Evolutionary conservation across 2,113 vertebrate species (phyloP).

Genomic region (Neolamprologus falcicula): DNA sequence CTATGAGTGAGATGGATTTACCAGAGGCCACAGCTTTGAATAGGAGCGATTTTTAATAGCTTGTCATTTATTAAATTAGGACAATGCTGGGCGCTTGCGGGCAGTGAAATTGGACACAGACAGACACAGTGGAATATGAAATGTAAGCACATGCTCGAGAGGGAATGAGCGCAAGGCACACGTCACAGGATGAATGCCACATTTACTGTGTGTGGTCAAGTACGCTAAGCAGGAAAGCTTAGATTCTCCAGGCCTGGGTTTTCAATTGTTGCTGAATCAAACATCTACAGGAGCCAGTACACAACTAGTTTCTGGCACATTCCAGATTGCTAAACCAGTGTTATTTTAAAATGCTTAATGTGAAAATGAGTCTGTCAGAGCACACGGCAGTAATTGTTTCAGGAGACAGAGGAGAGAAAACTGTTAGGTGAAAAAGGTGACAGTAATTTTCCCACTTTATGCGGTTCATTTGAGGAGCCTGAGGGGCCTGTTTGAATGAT

Average conservation of each 20-base stretch:
- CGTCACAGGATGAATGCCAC: conserved; percentile 47
- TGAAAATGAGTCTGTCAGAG: conserved; percentile 32
- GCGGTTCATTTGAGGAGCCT: conserved; percentile 34
- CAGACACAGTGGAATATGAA: conserved; percentile 65
- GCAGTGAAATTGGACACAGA: conserved; percentile 59
- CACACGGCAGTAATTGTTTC: conserved; percentile 23
- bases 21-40: conserved; percentile 57
- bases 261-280: conserved; percentile 43
- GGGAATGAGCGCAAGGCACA: conserved; percentile 18
- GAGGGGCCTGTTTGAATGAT: conserved; percentile 37
- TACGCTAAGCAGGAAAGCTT: conserved; percentile 2
- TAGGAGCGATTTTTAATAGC: conserved; percentile 63
- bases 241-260: conserved; percentile 44
- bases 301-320: not conserved
- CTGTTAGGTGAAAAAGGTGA: conserved; percentile 41
- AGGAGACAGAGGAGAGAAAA: conserved; percentile 34
- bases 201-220: conserved; percentile 70
- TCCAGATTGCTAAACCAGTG: not conserved
- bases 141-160: conserved; percentile 64
- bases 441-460: conserved; percentile 36
- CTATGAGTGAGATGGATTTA: conserved; percentile 51
- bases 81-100: conserved; percentile 62
- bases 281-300: not conserved
- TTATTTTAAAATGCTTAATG: conserved; percentile 27
- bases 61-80: conserved; percentile 72